Percentiles rank a stretch among this genome's conserved stretches.
phyloP scores from a whole-genome alignment of 2,113 vertebrate species.

The Zosterops pallidus region DNA sequence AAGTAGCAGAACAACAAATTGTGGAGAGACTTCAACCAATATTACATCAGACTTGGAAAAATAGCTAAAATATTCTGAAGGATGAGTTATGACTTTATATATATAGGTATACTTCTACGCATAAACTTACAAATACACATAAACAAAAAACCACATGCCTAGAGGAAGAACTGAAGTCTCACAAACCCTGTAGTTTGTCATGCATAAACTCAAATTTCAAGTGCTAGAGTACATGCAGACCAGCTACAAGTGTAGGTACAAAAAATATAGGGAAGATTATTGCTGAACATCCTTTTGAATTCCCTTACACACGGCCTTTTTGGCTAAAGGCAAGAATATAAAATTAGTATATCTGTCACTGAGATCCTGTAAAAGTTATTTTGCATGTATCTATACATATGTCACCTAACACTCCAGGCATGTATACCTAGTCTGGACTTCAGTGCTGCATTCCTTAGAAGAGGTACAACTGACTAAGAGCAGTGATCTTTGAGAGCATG shows the following conservation, averaged over 20 bases:
- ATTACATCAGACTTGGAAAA: conserved; percentile 13
- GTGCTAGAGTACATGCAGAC: neutral
- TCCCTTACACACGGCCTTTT: neutral
- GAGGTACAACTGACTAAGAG: neutral
- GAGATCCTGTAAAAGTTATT: neutral
- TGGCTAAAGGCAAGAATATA: neutral
- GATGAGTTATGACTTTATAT: neutral
- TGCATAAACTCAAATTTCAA: conserved; percentile 8
- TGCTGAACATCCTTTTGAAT: neutral
- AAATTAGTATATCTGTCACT: neutral
- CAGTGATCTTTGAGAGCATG: neutral
- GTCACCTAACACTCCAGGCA: neutral
- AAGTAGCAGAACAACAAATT: conserved; percentile 52
- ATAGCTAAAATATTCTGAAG: neutral
- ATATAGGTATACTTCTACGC: neutral
- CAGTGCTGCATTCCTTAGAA: neutral
- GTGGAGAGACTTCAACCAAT: conserved; percentile 2
- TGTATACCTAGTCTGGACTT: neutral
- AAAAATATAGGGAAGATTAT: neutral
- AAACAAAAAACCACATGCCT: neutral
- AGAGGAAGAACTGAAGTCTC: conserved; percentile 23
- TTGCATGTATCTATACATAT: neutral
- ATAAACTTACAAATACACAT: neutral
- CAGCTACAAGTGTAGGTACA: conserved; percentile 1
- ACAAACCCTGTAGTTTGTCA: neutral